These are phyloP conservation scores for Brachionus manjavacas DNA, from an alignment of 1,140 invertebrate species.

Conservation along the genomic window DNA sequence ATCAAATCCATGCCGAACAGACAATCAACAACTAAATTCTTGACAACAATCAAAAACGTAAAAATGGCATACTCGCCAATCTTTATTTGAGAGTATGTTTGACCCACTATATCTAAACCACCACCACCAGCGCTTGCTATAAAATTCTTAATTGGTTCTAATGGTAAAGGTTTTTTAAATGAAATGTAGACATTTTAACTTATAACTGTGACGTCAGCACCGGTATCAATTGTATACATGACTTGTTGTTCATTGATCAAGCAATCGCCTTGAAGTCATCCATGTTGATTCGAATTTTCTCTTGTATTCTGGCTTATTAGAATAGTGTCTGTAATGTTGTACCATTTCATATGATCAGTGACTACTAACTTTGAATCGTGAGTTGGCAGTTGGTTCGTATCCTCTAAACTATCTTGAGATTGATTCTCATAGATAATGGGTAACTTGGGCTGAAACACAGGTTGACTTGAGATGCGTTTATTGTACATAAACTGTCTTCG, in stretches of 20 bases:
- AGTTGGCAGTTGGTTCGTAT: neutral
- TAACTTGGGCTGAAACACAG: neutral
- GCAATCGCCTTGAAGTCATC: neutral
- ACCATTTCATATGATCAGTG: neutral
- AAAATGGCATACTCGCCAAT: conserved; percentile 7
- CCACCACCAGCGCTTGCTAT: neutral
- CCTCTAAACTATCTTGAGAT: neutral
- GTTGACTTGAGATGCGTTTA: neutral
- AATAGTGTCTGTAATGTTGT: neutral
- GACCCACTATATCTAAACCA: neutral
- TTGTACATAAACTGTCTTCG: neutral
- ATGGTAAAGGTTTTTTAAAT: neutral
- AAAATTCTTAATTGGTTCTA: neutral
- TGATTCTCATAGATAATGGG: neutral
- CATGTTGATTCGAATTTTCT: neutral
- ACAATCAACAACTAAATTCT: neutral
- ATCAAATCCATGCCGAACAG: neutral
- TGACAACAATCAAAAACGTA: conserved; percentile 6
- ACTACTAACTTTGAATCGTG: conserved; percentile 4
- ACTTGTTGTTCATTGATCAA: neutral
- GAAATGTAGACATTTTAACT: neutral
- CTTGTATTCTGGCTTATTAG: neutral
- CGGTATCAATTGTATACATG: neutral
- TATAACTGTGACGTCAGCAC: neutral
- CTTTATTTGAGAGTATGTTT: neutral